phyloP scores from a whole-genome alignment of 2,113 vertebrate genomes.

The Dinomys branickii region DNA sequence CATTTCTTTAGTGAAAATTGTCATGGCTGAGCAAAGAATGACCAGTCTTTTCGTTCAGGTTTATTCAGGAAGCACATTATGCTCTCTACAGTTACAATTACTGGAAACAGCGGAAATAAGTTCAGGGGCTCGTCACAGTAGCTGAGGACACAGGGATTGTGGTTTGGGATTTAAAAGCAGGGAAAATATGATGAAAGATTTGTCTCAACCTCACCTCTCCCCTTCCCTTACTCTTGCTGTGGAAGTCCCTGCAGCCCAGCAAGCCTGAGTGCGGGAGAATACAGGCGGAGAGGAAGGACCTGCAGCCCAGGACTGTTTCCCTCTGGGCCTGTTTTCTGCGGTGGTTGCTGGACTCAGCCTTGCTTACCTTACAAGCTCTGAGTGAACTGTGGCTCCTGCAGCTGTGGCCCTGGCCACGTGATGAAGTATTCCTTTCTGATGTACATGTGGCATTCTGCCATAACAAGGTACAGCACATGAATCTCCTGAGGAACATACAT shows the following conservation, averaged over 20 bases:
- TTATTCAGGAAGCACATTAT: not conserved
- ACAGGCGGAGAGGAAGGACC: not conserved
- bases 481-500: slow-evolving; percentile 78
- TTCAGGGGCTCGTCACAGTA: not conserved
- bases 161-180: not conserved
- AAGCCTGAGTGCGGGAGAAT: not conserved
- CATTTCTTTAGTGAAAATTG: not conserved
- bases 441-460: slow-evolving; percentile 66
- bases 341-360: slow-evolving; percentile 53
- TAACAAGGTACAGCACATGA: slow-evolving; percentile 62
- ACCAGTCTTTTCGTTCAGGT: not conserved
- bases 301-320: not conserved
- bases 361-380: slow-evolving; percentile 45
- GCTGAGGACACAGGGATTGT: not conserved
- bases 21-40: not conserved
- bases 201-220: not conserved
- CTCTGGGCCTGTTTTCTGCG: not conserved
- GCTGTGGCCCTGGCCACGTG: slow-evolving; percentile 41
- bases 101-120: not conserved
- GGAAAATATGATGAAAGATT: not conserved
- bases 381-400: slow-evolving; percentile 54
- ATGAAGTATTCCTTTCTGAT: slow-evolving; percentile 54
- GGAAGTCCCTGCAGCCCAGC: not conserved
- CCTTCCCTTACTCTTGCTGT: not conserved
- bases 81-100: not conserved